These are phyloP conservation scores for Coptotermes formosanus DNA, from an alignment of 1,140 invertebrate species.

Conservation along the genomic window DNA sequence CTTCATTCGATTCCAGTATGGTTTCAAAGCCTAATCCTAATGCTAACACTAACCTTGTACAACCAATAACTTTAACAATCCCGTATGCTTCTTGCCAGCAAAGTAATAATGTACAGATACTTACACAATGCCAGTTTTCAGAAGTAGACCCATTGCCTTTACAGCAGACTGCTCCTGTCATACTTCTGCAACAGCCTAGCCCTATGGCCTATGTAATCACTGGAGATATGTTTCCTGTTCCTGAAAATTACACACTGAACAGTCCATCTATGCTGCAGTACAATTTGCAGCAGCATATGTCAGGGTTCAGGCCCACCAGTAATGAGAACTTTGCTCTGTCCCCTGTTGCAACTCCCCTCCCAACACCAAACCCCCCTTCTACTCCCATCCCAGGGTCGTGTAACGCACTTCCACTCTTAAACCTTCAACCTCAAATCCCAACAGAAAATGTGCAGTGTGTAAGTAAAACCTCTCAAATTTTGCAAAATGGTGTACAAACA, in stretches of 20 bases:
- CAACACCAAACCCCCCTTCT: background rate
- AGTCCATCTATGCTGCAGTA: background rate
- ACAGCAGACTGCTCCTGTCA: background rate
- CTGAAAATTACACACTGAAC: background rate
- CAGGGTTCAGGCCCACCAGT: background rate
- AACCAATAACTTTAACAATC: background rate
- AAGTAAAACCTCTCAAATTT: background rate
- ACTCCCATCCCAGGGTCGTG: background rate
- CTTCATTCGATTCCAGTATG: background rate
- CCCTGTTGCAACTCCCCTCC: background rate
- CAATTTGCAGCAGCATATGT: background rate
- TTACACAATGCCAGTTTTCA: background rate
- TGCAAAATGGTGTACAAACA: background rate
- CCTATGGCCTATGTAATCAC: background rate
- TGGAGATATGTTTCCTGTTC: background rate
- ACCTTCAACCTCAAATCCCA: background rate
- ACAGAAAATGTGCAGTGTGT: background rate
- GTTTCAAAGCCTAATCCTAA: background rate
- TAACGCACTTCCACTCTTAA: background rate
- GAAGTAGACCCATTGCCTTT: slow-evolving; percentile 14
- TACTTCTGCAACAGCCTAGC: background rate
- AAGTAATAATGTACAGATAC: background rate
- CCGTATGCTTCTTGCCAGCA: background rate
- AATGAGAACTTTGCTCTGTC: background rate
- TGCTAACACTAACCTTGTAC: background rate